phyloP scores from a whole-genome alignment of 2,888 invertebrate genomes.

The Pharmacophagus antenor region DNA sequence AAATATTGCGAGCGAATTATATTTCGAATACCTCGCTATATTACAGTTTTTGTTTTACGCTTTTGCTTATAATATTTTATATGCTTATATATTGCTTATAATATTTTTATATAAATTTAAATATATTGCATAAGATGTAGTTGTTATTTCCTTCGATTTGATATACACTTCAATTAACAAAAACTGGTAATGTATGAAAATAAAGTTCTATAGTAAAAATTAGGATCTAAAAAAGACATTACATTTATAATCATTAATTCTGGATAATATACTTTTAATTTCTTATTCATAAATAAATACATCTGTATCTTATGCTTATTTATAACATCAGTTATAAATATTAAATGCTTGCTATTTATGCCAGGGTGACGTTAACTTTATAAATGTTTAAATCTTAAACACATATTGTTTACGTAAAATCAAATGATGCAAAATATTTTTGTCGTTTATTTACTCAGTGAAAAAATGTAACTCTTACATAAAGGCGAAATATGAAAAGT shows the following conservation, averaged over 20 bases:
- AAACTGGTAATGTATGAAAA: too few species aligned
- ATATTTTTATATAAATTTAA: too few species aligned
- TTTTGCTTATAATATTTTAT: background rate
- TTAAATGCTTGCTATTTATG: conserved; percentile 3
- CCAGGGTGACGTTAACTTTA: background rate
- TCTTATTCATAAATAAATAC: background rate
- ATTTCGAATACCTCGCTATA: background rate
- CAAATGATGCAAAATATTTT: background rate
- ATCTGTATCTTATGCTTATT: conserved; percentile 7
- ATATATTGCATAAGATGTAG: background rate
- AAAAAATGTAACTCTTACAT: too few species aligned
- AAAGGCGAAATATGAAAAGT: too few species aligned
- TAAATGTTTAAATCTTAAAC: background rate
- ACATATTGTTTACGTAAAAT: background rate
- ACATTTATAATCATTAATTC: too few species aligned
- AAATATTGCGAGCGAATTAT: too few species aligned
- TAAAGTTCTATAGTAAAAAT: background rate
- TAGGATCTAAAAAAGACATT: background rate
- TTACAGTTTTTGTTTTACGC: background rate
- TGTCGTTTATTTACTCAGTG: background rate
- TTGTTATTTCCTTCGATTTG: background rate
- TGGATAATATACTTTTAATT: background rate
- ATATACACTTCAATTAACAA: background rate
- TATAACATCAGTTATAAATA: background rate
- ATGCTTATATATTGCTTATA: too few species aligned